These are phyloP conservation scores for Anadara kagoshimensis DNA, from an alignment of 1,140 invertebrate species.

Conservation along the genomic window DNA sequence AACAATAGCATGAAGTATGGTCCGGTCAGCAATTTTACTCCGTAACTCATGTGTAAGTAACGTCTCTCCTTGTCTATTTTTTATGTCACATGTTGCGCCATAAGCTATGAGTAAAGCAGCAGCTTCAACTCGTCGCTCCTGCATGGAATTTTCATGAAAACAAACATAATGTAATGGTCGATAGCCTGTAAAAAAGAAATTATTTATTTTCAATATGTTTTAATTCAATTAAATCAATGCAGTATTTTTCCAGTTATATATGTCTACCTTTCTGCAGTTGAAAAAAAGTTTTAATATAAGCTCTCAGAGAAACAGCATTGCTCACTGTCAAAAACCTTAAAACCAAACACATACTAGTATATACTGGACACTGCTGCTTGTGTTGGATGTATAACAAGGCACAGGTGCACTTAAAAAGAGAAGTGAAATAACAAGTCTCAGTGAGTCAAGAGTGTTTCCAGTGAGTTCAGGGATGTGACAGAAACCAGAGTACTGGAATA, in stretches of 20 bases:
- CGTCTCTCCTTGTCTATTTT: slow-evolving; percentile 53
- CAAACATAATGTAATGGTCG: slow-evolving; percentile 69
- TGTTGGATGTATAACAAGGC: too few relatives aligned
- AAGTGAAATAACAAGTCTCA: too few relatives aligned
- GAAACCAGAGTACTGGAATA: too few relatives aligned
- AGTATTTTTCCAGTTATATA: neutral
- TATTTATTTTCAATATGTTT: neutral
- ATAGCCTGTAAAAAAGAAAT: slow-evolving; percentile 46
- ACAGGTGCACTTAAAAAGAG: too few relatives aligned
- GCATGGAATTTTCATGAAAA: slow-evolving; percentile 60
- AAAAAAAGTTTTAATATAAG: too few relatives aligned
- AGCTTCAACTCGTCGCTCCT: slow-evolving; percentile 61
- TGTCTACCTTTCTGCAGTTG: too few relatives aligned
- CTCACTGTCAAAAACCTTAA: too few relatives aligned
- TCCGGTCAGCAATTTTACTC: slow-evolving; percentile 43
- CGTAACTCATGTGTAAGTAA: slow-evolving; percentile 58
- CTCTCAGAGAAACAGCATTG: too few relatives aligned
- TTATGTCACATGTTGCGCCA: slow-evolving; percentile 63
- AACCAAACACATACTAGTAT: too few relatives aligned
- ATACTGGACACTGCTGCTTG: too few relatives aligned
- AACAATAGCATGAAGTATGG: slow-evolving; percentile 63
- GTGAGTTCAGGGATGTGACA: too few relatives aligned
- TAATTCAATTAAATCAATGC: neutral
- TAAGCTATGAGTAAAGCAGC: slow-evolving; percentile 66
- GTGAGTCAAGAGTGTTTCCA: too few relatives aligned